Conservation (phyloP, 2,888 invertebrate genomes). For the Hemaris fuciformis region DNA sequence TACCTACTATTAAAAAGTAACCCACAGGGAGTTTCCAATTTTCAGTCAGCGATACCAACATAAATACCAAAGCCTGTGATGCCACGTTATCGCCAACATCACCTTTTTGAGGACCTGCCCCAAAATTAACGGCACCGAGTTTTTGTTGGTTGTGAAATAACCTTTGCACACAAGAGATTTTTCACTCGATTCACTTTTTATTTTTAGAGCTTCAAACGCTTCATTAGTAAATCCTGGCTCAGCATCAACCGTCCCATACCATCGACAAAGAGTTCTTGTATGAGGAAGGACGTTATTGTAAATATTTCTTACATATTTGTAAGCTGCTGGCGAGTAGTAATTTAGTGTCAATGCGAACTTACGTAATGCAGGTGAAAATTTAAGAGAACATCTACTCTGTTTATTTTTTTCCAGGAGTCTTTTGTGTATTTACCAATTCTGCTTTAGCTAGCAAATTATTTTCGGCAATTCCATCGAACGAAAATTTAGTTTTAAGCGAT, state of each 20-base stretch:
- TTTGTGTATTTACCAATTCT: too few relatives aligned
- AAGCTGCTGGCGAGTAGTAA: slow-evolving; percentile 19
- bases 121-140: slow-evolving; percentile 28
- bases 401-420: too few relatives aligned
- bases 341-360: slow-evolving; percentile 22
- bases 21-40: slow-evolving; percentile 12
- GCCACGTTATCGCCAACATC: slow-evolving; percentile 23
- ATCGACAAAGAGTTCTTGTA: slow-evolving; percentile 16
- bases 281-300: slow-evolving; percentile 19
- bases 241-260: slow-evolving; percentile 15
- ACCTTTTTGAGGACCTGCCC: slow-evolving; percentile 26
- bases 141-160: slow-evolving; percentile 25
- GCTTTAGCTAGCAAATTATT: too few relatives aligned
- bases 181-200: background rate
- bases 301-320: slow-evolving; percentile 18
- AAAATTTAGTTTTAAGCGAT: too few relatives aligned
- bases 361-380: too few relatives aligned
- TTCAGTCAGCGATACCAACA: slow-evolving; percentile 12
- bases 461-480: too few relatives aligned
- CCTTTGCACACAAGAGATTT: slow-evolving; percentile 15
- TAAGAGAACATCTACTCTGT: too few relatives aligned
- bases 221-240: slow-evolving; percentile 20
- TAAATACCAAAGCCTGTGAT: slow-evolving; percentile 27
- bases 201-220: slow-evolving; percentile 15
- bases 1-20: background rate